Evolutionary conservation across 2,113 vertebrate species (phyloP).

Genomic region (Myrmecobius fasciatus): DNA sequence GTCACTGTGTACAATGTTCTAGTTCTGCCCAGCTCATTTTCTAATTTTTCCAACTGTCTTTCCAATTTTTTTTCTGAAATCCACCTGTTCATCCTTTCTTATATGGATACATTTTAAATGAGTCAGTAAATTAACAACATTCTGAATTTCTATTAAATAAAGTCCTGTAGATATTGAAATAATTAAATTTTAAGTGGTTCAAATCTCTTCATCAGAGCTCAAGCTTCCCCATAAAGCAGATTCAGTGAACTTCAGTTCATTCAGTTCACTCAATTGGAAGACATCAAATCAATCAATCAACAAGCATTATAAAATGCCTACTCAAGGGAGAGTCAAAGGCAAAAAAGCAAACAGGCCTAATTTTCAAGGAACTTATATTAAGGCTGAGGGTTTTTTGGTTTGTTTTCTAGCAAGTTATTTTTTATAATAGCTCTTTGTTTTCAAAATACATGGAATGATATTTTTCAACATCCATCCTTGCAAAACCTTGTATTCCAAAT

Average conservation of each 20-base stretch:
- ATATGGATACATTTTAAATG: too few species aligned
- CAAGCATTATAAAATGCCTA: background rate
- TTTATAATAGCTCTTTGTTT: too few species aligned
- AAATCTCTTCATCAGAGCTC: background rate
- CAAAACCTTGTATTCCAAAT: too few species aligned
- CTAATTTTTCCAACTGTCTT: too few species aligned
- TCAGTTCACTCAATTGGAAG: background rate
- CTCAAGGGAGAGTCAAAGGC: background rate
- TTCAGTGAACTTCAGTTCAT: background rate
- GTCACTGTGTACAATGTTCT: too few species aligned
- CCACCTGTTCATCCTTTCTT: too few species aligned
- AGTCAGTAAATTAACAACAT: slow-evolving; percentile 7
- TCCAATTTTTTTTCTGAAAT: too few species aligned
- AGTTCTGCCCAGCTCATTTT: too few species aligned
- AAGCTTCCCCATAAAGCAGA: background rate
- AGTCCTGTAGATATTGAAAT: background rate
- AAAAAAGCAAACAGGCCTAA: background rate
- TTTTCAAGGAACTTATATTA: background rate
- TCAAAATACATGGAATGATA: too few species aligned
- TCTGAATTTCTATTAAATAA: slow-evolving; percentile 6
- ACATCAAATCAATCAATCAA: background rate
- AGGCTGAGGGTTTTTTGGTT: background rate
- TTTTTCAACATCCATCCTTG: too few species aligned
- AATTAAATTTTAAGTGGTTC: background rate
- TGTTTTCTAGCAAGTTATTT: background rate